phyloP scores from a whole-genome alignment of 2,113 vertebrate genomes.

The Odontesthes bonariensis region DNA sequence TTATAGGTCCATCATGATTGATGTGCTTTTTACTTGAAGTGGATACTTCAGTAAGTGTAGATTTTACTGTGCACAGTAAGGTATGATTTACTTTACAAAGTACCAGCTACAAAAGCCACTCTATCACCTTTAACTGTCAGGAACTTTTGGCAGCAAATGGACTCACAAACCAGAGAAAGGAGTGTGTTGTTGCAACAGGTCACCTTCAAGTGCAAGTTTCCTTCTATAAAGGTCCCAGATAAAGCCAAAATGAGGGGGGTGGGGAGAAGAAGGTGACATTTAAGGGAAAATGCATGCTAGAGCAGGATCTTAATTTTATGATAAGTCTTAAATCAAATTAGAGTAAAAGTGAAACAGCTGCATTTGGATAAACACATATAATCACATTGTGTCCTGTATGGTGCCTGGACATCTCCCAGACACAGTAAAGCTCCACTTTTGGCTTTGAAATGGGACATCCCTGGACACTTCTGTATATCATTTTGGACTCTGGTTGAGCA shows the following conservation, averaged over 20 bases:
- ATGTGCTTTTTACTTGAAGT: conserved; percentile 46
- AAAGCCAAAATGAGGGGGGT: not conserved
- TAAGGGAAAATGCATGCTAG: conserved; percentile 40
- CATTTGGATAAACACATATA: conserved; percentile 71
- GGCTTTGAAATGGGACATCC: conserved; percentile 16
- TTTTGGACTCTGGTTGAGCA: conserved; percentile 50
- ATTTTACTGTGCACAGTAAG: conserved; percentile 43
- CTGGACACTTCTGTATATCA: conserved; percentile 64
- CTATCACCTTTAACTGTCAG: conserved; percentile 34
- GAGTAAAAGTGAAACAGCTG: conserved; percentile 53
- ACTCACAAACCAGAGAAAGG: conserved; percentile 30
- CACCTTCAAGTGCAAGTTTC: conserved; percentile 19
- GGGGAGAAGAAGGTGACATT: conserved; percentile 25
- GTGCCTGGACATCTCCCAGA: conserved; percentile 69
- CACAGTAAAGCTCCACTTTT: conserved; percentile 55
- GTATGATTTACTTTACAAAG: conserved; percentile 40
- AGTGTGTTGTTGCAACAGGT: conserved; percentile 21
- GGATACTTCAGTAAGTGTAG: conserved; percentile 57
- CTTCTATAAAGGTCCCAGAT: conserved; percentile 10
- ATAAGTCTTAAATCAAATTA: conserved; percentile 59
- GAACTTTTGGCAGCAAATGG: conserved; percentile 33
- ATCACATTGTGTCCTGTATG: conserved; percentile 60
- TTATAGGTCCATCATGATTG: conserved; percentile 31
- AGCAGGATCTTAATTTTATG: conserved; percentile 38
- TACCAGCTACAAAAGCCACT: conserved; percentile 45